A percentile compares a stretch with the other conserved stretches of the same genome.
These are phyloP conservation scores for Drosophila diplacantha DNA, from an alignment of 2,888 invertebrate species.

Conservation along the genomic window DNA sequence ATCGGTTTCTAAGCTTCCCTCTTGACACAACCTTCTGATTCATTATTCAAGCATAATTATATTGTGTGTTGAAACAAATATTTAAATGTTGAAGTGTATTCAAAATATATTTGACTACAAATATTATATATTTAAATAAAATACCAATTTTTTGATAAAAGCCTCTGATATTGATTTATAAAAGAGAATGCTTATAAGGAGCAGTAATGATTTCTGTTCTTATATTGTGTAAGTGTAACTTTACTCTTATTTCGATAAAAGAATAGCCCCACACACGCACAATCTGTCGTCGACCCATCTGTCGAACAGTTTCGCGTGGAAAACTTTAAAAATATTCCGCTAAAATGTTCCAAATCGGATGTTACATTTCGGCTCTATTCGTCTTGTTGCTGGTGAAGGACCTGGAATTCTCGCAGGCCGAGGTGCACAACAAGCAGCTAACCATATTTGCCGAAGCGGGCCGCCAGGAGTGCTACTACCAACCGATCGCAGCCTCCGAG, in stretches of 20 bases:
- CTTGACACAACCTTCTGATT: too few species aligned
- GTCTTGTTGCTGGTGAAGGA: conserved; percentile 10
- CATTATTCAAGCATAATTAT: too few species aligned
- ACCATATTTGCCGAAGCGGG: conserved; percentile 87
- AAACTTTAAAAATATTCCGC: conserved; percentile 11
- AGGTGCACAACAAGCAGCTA: conserved; percentile 49
- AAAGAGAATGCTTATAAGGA: neutral
- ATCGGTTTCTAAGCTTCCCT: neutral
- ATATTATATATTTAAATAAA: too few species aligned
- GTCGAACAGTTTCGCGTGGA: conserved; percentile 13
- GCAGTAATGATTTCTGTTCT: neutral
- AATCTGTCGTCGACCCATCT: conserved; percentile 17
- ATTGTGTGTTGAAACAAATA: too few species aligned
- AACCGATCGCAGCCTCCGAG: conserved; percentile 81
- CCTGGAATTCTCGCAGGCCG: neutral
- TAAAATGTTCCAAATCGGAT: conserved; percentile 50
- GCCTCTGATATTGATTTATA: neutral
- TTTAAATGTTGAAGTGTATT: too few species aligned
- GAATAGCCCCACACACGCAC: neutral
- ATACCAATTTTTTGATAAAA: neutral
- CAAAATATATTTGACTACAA: too few species aligned
- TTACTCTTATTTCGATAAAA: neutral
- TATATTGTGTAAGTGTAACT: neutral
- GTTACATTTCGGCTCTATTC: neutral
- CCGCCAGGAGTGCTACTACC: conserved; percentile 86